Base-by-base conservation (phyloP, 1,140 invertebrate species). In the Diabrotica undecimpunctata region DNA sequence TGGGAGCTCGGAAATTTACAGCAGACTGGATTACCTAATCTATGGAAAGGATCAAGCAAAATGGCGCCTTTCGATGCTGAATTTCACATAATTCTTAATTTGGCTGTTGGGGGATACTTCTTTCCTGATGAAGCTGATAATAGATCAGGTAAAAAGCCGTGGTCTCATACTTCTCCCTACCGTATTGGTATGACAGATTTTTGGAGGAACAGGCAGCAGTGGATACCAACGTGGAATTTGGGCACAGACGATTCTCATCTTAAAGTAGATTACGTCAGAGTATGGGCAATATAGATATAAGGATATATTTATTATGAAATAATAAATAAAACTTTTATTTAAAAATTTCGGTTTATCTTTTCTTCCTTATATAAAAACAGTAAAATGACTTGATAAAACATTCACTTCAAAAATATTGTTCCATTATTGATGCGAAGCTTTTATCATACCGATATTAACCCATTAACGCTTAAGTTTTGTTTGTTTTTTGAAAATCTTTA, bases 21-120 rank as follows among this genome's bases (percentile, higher is more conserved):
- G 5, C 7, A 13, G 5, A 35, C 56, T 12, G 54, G 58, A 46
- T 6, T 63, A 9, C 59, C 69, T 5, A 77, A 79, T 71, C 73
- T 72, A 10, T 84, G 83, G 83, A 58, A 66, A 11, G 56, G 64
- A 9, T 75, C 74, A 7, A 64, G 66, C 0, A 77, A 77, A 64
- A 81, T 83, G 77, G 83, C 85, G 14, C 85, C 85, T 5, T 86
- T 86, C 67, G 83, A 86, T 73, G 74, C 81, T 68, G 66, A 88
- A 83, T 89, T 89, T 75, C 87, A 87, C 70, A 66, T 90, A 11
- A 84, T 89, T 53, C 77, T 89, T 11, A 88, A 89, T 75, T 57
- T 74, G 25, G 51, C 72, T 65, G 35, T 67, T 62, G 78, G 79
- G 5, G 77, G 83, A 11, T 39, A 56, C 2, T 83, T 75, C 73